Evolutionary conservation across 2,113 vertebrate genomes (phyloP).

Genomic region (Porphyrio hochstetteri): DNA sequence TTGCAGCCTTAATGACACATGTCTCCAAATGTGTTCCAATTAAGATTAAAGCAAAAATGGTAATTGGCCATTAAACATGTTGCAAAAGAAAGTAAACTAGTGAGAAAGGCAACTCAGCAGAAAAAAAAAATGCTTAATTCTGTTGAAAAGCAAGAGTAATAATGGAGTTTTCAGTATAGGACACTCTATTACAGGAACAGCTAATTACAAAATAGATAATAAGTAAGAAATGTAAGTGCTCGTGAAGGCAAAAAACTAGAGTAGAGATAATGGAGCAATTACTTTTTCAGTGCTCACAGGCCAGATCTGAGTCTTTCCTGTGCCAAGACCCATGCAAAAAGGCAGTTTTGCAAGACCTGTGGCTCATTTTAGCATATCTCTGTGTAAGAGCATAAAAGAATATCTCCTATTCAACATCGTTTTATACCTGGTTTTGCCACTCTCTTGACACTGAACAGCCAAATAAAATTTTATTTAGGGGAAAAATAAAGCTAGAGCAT

Average conservation of each 20-base stretch:
- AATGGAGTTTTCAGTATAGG: conserved; percentile 55
- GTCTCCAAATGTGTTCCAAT: conserved; percentile 59
- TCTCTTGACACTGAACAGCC: neutral
- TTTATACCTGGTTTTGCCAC: neutral
- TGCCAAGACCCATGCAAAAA: neutral
- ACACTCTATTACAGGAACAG: conserved; percentile 45
- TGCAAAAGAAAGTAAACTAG: conserved; percentile 57
- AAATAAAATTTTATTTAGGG: conserved; percentile 4
- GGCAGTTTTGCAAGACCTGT: neutral
- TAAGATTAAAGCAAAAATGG: conserved; percentile 65
- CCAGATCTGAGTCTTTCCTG: neutral
- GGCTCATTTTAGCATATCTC: neutral
- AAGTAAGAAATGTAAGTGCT: conserved; percentile 55
- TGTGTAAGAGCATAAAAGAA: neutral
- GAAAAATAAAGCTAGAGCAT: neutral
- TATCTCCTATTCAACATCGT: neutral
- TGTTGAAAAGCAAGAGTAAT: conserved; percentile 51
- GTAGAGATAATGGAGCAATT: conserved; percentile 57
- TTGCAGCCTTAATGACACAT: conserved; percentile 50
- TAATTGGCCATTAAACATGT: conserved; percentile 69
- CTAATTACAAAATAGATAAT: conserved; percentile 66
- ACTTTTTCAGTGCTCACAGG: conserved; percentile 35
- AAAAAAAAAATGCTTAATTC: conserved; percentile 57
- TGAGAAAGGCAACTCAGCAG: conserved; percentile 60
- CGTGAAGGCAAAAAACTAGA: conserved; percentile 28